phyloP scores from a whole-genome alignment of 2,888 invertebrate species.

The Melanchra persicariae region DNA sequence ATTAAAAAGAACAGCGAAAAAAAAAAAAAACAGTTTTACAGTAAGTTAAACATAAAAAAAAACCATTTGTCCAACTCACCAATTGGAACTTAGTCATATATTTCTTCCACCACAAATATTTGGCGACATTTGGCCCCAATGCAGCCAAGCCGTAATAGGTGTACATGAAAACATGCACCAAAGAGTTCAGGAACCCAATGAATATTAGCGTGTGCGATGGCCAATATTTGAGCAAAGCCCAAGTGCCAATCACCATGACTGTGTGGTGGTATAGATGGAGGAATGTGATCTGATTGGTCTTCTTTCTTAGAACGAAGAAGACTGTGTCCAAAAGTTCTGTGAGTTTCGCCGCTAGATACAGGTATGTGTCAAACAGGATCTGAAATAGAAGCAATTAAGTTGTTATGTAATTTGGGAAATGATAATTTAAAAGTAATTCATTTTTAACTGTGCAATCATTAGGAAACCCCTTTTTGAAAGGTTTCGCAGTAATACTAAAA shows the following conservation, averaged over 20 bases:
- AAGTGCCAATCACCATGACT: constrained; percentile 93
- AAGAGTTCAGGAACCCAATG: constrained; percentile 93
- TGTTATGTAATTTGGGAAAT: neutral
- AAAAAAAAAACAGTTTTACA: too few species aligned
- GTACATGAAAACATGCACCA: constrained; percentile 96
- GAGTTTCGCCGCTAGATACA: constrained; percentile 94
- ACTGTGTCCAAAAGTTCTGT: constrained; percentile 95
- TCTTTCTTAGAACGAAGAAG: constrained; percentile 96
- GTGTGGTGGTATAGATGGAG: constrained; percentile 97
- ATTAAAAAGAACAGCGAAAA: neutral
- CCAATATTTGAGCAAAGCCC: constrained; percentile 94
- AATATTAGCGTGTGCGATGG: constrained; percentile 94
- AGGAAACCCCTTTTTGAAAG: neutral
- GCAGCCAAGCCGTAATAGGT: constrained; percentile 94
- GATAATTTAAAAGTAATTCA: constrained; percentile 1
- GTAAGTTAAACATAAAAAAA: neutral
- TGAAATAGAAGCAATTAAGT: constrained; percentile 73
- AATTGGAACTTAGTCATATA: constrained; percentile 95
- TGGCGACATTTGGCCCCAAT: constrained; percentile 93
- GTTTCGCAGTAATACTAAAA: neutral
- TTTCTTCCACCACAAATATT: constrained; percentile 96
- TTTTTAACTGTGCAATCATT: constrained; percentile 1
- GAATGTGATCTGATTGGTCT: constrained; percentile 94
- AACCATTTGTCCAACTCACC: constrained; percentile 85
- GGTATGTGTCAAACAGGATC: constrained; percentile 89